Evolutionary conservation across 2,888 invertebrate genomes (phyloP), one percentile per base, ranked within the genome.

Genomic region (Acanthosoma haemorrhoidale): DNA sequence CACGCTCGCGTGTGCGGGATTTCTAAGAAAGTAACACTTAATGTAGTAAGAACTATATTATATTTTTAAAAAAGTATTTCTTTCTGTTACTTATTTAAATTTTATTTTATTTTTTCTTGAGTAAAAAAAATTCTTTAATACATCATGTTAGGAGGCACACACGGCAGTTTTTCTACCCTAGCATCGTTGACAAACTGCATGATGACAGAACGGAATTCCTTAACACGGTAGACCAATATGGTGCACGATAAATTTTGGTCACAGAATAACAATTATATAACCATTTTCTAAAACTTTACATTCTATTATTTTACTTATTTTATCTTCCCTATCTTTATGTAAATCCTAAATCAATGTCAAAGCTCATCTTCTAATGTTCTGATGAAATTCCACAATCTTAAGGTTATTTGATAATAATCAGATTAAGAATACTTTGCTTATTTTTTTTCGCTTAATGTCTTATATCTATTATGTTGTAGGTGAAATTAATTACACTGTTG

Each of bases 151-250:
- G 51, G 41, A 69, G 68, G 70, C 74, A 71, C 74, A 73, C 74
- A 74, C 74, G 74, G 74, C 74, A 74, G 74, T 74, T 74, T 74
- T 73, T 72, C 59, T 60, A 68, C 69, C 38, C 63, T 25, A 16
- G 38, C 63, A 61, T 32, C 29, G 16, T 31, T 59, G 15, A 32
- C 16, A 25, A 59, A 59, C 59, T 34, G 15, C 15, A 15, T 32
- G 18, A 2, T 15, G 18, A 18, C 34, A 59, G 13, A 32, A 59
- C 15, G 29, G 16, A 25, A 13, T 3, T 32, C 0, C 15, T 3
- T 32, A 31, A 18, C 16, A 4, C 31, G 16, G 9, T 59, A n/a
- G n/a, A n/a, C n/a, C 31, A 34, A 8, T 11, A 32, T 32, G 18
- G 18, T 59, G 29, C 31, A 18, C 16, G 25, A 38, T 63, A 63